These are phyloP conservation scores for Ypsolopha sequella DNA, from an alignment of 2,888 invertebrate genomes.

Conservation along the genomic window DNA sequence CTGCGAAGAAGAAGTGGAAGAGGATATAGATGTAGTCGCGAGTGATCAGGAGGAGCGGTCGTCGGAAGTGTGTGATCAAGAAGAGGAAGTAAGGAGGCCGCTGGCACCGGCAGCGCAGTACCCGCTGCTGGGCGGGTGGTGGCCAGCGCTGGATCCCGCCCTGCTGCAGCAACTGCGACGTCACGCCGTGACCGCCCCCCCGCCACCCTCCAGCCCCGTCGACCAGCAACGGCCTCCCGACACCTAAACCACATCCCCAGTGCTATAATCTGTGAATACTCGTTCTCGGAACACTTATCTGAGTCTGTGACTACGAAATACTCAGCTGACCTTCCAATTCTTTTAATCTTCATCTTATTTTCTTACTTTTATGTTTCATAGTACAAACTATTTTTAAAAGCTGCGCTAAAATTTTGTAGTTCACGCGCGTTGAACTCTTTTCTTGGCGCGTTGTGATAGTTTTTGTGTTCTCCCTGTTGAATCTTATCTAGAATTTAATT, in stretches of 20 bases:
- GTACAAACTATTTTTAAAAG: constrained; percentile 1
- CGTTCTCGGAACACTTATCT: neutral
- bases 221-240: constrained; percentile 53
- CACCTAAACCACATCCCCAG: constrained; percentile 21
- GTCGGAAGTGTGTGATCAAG: constrained; percentile 14
- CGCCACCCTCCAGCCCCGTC: constrained; percentile 37
- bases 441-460: constrained; percentile 13
- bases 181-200: constrained; percentile 30
- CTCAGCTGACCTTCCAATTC: neutral
- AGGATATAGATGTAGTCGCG: constrained; percentile 79
- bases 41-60: constrained; percentile 68
- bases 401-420: neutral
- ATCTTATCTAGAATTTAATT: constrained; percentile 7
- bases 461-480: constrained; percentile 10
- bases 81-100: constrained; percentile 33
- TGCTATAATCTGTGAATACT: no score
- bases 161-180: constrained; percentile 60
- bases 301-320: neutral
- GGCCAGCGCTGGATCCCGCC: constrained; percentile 63
- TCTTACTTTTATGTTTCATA: neutral
- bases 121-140: constrained; percentile 59
- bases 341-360: neutral
- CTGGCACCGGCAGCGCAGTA: constrained; percentile 49
- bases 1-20: constrained; percentile 72
- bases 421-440: constrained; percentile 28